Evolutionary conservation across 2,797 vertebrate species (phyloP), one percentile per base, ranked within the genome.

Genomic region (Oryzias sinensis): DNA sequence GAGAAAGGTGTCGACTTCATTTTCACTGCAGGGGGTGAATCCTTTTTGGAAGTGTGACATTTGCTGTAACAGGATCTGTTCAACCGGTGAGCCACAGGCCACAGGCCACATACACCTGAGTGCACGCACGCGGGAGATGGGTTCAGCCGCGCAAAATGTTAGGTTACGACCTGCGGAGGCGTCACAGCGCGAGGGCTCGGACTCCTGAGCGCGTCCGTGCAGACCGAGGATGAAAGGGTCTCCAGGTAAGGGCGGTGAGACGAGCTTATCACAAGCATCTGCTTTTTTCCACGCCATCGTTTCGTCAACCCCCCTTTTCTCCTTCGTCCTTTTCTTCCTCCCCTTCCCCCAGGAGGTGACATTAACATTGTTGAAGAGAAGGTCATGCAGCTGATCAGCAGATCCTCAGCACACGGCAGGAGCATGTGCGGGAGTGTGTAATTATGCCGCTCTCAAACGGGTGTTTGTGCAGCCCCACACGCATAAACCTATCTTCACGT

Each of bases 31-130:
- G 87, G 83, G 76, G 85, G 82, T 27, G 65, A 87, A 88, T 89
- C 82, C 77, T 69, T 85, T 88, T 85, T 82, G 77, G 77, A 80
- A 76, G 80, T 75, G 82, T 90, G 90, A 91, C 88, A 91, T 92
- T 90, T 90, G 78, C 72, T 72, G 70, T 79, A 86, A 88, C 82
- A 64, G 80, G 81, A 87, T 86, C 69, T 72, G 74, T 78, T 87
- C 84, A 87, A 85, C 70, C 46, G 78, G 77, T 60, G 40, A 70
- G 70, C 65, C 44, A 45, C 27, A 33, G 78, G 68, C 61, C 61
- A 64, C 64, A n/a, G 27, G 44, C 71, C 52, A 72, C 65, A 48
- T 51, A 50, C 33, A 47, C 45, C 25, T 56, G 43, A 57, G 58
- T 24, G 44, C 44, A 20, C 18, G 20, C 14, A 22, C 14, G 17